phyloP scores from a whole-genome alignment of 2,113 vertebrate species.

The Illadopsis cleaveri region DNA sequence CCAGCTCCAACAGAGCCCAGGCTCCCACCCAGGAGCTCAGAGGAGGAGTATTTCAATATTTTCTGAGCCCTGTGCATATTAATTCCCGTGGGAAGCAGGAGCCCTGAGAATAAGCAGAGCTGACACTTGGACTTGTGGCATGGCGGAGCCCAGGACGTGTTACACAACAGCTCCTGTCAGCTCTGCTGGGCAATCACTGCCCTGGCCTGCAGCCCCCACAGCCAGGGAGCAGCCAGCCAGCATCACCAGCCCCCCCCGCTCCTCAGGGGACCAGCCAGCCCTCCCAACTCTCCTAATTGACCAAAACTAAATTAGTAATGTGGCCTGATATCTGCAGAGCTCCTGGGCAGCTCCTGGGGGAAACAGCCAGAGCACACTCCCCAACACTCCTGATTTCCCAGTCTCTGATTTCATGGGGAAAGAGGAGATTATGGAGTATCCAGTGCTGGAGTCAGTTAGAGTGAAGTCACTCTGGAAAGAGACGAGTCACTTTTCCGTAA shows the following conservation, averaged over 20 bases:
- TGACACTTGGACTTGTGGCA: background rate
- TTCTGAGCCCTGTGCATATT: background rate
- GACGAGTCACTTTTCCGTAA: background rate
- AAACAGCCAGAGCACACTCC: background rate
- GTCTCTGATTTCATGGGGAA: background rate
- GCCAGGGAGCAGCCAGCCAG: background rate
- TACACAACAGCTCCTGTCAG: background rate
- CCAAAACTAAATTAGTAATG: background rate
- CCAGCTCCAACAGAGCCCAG: accelerated
- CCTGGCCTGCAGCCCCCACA: background rate
- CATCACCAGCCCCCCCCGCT: background rate
- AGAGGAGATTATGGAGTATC: background rate
- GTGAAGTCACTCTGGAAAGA: background rate
- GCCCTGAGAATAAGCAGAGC: slow-evolving; percentile 1
- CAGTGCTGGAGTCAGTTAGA: background rate
- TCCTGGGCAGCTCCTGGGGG: background rate
- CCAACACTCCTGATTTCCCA: accelerated
- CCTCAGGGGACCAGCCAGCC: background rate
- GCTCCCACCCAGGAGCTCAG: background rate
- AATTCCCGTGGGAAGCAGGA: background rate
- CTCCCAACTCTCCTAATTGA: background rate
- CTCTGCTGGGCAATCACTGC: background rate
- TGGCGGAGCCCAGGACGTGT: background rate
- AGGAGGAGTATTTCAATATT: background rate
- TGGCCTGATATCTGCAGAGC: background rate